Evolutionary conservation across 1,140 invertebrate species (phyloP), one percentile per base, ranked within the genome.

Genomic region (Drosophila asahinai): DNA sequence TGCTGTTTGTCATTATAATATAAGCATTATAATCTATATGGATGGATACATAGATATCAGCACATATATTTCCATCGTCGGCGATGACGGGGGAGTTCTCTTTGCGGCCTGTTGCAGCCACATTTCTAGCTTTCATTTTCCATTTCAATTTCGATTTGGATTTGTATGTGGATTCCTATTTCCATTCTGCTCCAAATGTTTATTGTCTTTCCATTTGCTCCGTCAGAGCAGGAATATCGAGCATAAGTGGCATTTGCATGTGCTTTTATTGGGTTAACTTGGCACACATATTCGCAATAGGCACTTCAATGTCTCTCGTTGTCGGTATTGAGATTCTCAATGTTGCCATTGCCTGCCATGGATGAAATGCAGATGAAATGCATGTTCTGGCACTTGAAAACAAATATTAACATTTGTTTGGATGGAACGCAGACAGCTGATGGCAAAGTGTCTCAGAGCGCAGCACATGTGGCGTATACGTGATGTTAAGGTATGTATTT

Each of bases 281-380:
- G 84, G 81, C 84, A 89, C 70, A 83, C 64, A 81, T 80, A 62
- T 52, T 48, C 61, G 27, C 51, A 71, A 61, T 51, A 47, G 72
- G 54, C 76, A 82, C 81, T 77, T 75, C 81, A 87, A 80, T 87
- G 84, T 70, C 33, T 33, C 33, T 33, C 76, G 74, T 36, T 27
- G 8, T 49, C 14, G 45, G 15, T 42, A 52, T 70, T 60, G 71
- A 72, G 57, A 38, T 12, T 52, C 55, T 22, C 54, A 60, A 52
- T 60, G 70, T 51, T 73, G 71, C 38, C 30, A 47, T 51, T 40
- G 67, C 40, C 8, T 36, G 51, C 22, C 25, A 60, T 51, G 51
- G 22, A n/a, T 22, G 7, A 30, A 72, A 60, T 60, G 67, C 67
- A 52, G n/a, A 52, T 52, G 22, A 61, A 73, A 73, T 73, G 67